Evolutionary conservation across 2,797 vertebrate species (phyloP).

Genomic region (Bradypus variegatus): DNA sequence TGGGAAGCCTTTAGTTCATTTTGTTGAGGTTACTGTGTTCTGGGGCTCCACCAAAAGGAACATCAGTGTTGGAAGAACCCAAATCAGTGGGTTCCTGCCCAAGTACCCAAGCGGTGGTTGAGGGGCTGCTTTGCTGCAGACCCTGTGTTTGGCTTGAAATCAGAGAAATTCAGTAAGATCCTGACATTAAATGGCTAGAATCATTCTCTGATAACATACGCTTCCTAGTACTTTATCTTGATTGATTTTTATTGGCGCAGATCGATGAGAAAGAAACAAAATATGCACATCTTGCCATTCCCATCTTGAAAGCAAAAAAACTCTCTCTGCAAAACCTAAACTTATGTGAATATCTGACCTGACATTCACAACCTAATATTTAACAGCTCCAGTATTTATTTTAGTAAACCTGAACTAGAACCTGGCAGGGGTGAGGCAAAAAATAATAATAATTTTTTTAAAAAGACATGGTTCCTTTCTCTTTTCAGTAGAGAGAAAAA

Average conservation of each 20-base stretch:
- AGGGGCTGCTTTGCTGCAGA: neutral
- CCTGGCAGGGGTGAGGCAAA: neutral
- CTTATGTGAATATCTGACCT: neutral
- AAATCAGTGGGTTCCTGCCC: neutral
- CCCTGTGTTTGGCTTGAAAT: neutral
- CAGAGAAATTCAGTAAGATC: neutral
- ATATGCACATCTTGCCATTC: neutral
- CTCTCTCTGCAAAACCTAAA: neutral
- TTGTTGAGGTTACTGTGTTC: neutral
- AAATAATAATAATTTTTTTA: neutral
- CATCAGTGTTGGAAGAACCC: neutral
- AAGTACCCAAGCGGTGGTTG: fast-evolving
- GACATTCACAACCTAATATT: neutral
- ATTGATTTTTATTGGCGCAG: neutral
- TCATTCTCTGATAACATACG: neutral
- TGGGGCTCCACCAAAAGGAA: neutral
- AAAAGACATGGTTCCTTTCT: neutral
- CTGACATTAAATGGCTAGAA: neutral
- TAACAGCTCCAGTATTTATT: neutral
- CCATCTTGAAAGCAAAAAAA: neutral
- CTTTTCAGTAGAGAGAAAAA: neutral
- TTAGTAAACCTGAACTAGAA: neutral
- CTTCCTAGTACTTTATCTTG: neutral
- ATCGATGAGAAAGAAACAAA: neutral
- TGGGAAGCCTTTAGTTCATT: neutral